These are phyloP conservation scores for Drosophila eugracilis DNA, from an alignment of 1,140 invertebrate genomes.

Conservation along the genomic window DNA sequence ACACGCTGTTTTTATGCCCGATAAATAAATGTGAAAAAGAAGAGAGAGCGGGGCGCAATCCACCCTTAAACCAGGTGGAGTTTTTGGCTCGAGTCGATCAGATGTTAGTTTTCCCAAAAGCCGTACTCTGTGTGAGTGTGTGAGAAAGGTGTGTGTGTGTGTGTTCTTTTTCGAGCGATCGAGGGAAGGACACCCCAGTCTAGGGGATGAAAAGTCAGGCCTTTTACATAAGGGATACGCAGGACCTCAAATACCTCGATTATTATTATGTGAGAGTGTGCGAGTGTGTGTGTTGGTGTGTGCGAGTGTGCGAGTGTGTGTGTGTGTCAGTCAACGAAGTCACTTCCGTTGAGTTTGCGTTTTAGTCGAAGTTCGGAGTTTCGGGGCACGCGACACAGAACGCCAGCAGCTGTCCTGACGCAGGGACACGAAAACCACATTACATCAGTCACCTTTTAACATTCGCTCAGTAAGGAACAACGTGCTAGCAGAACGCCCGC, in stretches of 20 bases:
- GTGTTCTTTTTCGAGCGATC: too few species aligned
- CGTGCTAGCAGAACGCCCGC: slow-evolving; percentile 3
- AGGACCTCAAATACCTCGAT: slow-evolving; percentile 12
- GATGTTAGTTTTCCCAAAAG: slow-evolving; percentile 85
- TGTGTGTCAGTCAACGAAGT: slow-evolving; percentile 77
- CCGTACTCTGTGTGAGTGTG: slow-evolving; percentile 10
- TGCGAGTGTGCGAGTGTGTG: slow-evolving; percentile 47
- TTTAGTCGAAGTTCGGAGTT: slow-evolving; percentile 57
- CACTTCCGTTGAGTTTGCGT: slow-evolving; percentile 69
- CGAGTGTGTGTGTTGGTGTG: slow-evolving; percentile 24
- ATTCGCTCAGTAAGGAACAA: slow-evolving; percentile 1
- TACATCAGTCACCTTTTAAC: slow-evolving; percentile 25
- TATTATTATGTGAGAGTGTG: slow-evolving; percentile 3
- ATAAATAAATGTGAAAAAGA: slow-evolving; percentile 23
- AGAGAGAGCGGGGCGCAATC: slow-evolving; percentile 21
- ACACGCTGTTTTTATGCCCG: slow-evolving; percentile 27
- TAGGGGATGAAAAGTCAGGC: slow-evolving; percentile 80
- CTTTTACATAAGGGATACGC: slow-evolving; percentile 58
- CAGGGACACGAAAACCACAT: slow-evolving; percentile 5
- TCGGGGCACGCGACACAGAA: slow-evolving; percentile 84
- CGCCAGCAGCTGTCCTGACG: slow-evolving; percentile 78
- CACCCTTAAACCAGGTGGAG: slow-evolving; percentile 36
- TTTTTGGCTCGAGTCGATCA: slow-evolving; percentile 63
- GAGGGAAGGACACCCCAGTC: slow-evolving; percentile 39
- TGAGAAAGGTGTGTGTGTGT: slow-evolving; percentile 11